Conservation (phyloP, 2,888 invertebrate genomes). For the Athalia rosae region DNA sequence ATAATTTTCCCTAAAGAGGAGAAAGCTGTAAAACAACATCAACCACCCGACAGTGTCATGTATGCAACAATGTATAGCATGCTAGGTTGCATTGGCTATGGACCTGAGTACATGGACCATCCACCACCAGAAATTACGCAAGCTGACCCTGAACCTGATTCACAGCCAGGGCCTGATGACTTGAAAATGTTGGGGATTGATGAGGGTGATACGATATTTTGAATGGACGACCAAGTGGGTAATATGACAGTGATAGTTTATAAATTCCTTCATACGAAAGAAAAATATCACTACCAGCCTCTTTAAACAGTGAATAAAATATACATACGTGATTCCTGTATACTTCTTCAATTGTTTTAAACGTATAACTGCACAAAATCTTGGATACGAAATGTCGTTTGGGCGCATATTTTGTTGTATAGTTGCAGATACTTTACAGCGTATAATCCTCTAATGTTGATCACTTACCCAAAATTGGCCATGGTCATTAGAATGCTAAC, state of each 20-base stretch:
- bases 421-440: conserved; percentile 17
- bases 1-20: conserved; percentile 80
- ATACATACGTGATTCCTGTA: not conserved
- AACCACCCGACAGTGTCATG: conserved; percentile 67
- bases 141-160: conserved; percentile 62
- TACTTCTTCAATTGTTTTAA: not conserved
- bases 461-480: conserved; percentile 3
- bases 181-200: conserved; percentile 91
- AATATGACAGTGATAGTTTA: conserved; percentile 12
- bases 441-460: conserved; percentile 5
- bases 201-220: conserved; percentile 80
- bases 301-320: not conserved
- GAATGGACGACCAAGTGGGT: conserved; percentile 50
- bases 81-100: conserved; percentile 69
- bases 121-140: conserved; percentile 70
- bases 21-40: conserved; percentile 58
- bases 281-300: not conserved
- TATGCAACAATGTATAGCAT: conserved; percentile 71
- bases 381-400: too few species aligned
- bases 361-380: not conserved
- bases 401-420: not conserved
- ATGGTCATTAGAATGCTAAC: not conserved
- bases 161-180: conserved; percentile 81
- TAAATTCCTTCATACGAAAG: conserved; percentile 5
- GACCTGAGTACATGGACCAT: conserved; percentile 71